Evolutionary conservation across 1,140 invertebrate species (phyloP).

Genomic region (Drosophila navojoa): DNA sequence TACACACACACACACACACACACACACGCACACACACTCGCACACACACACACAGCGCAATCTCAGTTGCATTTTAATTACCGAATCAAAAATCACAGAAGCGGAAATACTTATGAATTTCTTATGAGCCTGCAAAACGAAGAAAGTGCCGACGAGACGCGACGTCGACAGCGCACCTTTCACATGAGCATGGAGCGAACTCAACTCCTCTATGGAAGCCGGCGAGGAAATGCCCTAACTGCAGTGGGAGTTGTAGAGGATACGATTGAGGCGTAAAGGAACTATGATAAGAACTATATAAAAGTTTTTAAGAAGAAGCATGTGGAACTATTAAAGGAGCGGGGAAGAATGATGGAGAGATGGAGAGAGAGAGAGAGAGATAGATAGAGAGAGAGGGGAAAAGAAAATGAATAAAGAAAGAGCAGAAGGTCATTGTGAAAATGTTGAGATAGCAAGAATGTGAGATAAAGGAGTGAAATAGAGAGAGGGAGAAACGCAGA

Average conservation of each 20-base stretch:
- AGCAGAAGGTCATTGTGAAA: too few relatives aligned
- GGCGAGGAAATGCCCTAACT: background rate
- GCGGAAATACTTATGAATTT: conserved; percentile 81
- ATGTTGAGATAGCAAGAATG: too few relatives aligned
- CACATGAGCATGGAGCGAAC: conserved; percentile 36
- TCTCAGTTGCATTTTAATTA: conserved; percentile 81
- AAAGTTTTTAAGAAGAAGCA: too few relatives aligned
- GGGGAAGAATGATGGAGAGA: too few relatives aligned
- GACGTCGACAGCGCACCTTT: conserved; percentile 15
- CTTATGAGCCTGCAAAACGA: conserved; percentile 64
- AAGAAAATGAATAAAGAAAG: too few relatives aligned
- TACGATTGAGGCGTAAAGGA: too few relatives aligned
- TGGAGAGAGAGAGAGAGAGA: background rate
- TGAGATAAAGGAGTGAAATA: too few relatives aligned
- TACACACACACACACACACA: conserved; percentile 8
- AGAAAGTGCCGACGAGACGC: conserved; percentile 45
- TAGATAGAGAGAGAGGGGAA: background rate
- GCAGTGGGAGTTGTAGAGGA: too few relatives aligned
- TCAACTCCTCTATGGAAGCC: conserved; percentile 1
- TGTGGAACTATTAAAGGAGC: too few relatives aligned
- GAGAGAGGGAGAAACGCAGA: too few relatives aligned
- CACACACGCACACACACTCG: conserved; percentile 8
- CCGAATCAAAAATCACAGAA: conserved; percentile 79
- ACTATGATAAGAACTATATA: too few relatives aligned
- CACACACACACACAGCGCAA: conserved; percentile 42